Base-by-base conservation (phyloP, 2,888 invertebrate genomes). In the Aspidiotus destructor region DNA sequence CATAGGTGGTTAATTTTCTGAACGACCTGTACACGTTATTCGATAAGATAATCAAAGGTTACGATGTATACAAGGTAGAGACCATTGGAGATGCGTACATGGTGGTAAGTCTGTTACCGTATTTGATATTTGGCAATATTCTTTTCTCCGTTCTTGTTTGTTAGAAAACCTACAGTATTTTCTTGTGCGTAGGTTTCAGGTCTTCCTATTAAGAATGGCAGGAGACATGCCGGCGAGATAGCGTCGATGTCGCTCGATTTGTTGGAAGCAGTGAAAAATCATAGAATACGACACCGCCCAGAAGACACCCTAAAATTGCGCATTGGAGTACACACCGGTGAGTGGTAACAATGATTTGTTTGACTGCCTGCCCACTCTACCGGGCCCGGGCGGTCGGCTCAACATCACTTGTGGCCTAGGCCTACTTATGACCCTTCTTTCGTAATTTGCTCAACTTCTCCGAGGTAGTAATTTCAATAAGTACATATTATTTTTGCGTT, bases 21-120 rank as follows among this genome's bases (percentile, higher is more conserved):
- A 98, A 98, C 81, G 96, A 97, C 80, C 84, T 98, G 77, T 98
- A 98, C 80, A 97, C 97, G 62, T 85, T 94, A 73, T 98, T 98
- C 79, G 97, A 98, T 80, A 84, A 89, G 74, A 94, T 97, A 75
- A 96, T 97, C 74, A 88, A 92, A 78, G 92, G 93, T 75, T 98
- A 95, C 78, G 95, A 97, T 77, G 98, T 98, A 60, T 98, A 98
- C 78, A 98, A 98, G 80, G 97, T 97, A 71, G 93, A 94, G 80
- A 94, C 93, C 55, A 94, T 94, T 71, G 94, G 94, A 41, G 90
- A 91, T 76, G 86, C 86, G 3, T 86, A 86, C 76, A 86, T 86
- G 85, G 86, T 86, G 77, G 86, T 86, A 77, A 78, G 83, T 81
- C 71, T 69, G 16, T 11, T n/a, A n/a, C n/a, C n/a, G n/a, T n/a